Evolutionary conservation across 2,113 vertebrate species (phyloP).

Genomic region (Hemichromis elongatus): DNA sequence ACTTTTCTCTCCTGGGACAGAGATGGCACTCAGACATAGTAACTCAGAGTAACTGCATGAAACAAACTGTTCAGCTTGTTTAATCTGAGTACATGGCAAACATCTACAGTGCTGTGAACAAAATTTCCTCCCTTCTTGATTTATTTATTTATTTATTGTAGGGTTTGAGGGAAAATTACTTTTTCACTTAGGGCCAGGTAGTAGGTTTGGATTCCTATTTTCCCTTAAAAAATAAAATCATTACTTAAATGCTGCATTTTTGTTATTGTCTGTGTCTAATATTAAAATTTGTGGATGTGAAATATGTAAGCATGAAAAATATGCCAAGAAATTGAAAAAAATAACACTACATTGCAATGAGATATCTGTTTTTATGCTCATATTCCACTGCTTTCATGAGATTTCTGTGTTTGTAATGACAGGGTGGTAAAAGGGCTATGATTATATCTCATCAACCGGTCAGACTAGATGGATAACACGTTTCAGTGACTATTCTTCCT

Average conservation of each 20-base stretch:
- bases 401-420: constrained; percentile 7
- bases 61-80: background rate
- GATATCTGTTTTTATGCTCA: background rate
- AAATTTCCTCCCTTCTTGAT: background rate
- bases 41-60: background rate
- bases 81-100: background rate
- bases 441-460: background rate
- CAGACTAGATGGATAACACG: constrained; percentile 5
- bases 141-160: background rate
- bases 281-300: background rate
- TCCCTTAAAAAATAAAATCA: background rate
- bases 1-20: background rate
- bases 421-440: constrained; percentile 10
- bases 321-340: too few species aligned
- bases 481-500: constrained; percentile 10
- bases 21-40: background rate
- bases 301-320: too few species aligned
- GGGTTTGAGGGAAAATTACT: background rate
- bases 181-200: background rate
- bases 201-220: background rate
- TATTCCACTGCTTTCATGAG: constrained; percentile 6
- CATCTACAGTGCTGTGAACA: background rate
- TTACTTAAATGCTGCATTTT: background rate
- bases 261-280: background rate
- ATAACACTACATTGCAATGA: background rate